Evolutionary conservation across 2,113 vertebrate genomes (phyloP).

Genomic region (Hemiscyllium ocellatum): DNA sequence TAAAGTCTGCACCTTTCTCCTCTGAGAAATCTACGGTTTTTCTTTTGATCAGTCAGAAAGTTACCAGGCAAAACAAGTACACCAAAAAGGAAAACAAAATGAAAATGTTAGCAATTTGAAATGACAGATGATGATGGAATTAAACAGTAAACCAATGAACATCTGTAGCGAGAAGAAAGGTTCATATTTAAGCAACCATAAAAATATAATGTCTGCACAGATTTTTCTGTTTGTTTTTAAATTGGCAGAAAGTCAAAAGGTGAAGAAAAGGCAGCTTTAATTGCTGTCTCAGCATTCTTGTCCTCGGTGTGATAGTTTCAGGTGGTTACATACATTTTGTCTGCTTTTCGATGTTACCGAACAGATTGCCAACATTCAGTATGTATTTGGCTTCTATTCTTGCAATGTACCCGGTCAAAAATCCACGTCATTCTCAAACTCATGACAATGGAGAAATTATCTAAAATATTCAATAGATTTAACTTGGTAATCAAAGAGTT

Average conservation of each 20-base stretch:
- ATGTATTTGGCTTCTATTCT: neutral
- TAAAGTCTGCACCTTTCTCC: neutral
- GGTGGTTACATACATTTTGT: neutral
- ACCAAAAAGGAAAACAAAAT: neutral
- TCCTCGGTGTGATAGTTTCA: neutral
- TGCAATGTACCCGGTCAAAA: neutral
- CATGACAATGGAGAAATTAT: neutral
- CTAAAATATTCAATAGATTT: neutral
- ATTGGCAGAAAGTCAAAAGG: neutral
- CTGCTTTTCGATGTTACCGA: neutral
- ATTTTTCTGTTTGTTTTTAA: neutral
- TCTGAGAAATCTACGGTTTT: neutral
- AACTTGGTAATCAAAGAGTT: neutral
- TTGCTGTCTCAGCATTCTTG: neutral
- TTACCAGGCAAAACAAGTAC: neutral
- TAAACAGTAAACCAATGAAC: neutral
- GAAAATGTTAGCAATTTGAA: neutral
- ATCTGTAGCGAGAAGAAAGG: neutral
- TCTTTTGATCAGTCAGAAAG: neutral
- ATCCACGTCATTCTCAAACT: neutral
- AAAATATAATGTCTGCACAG: neutral
- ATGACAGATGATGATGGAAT: neutral
- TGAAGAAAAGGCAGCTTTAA: neutral
- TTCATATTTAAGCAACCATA: neutral
- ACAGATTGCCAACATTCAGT: neutral